Conservation (phyloP, 2,888 invertebrate genomes). For the Mesorhabditis sp. region DNA sequence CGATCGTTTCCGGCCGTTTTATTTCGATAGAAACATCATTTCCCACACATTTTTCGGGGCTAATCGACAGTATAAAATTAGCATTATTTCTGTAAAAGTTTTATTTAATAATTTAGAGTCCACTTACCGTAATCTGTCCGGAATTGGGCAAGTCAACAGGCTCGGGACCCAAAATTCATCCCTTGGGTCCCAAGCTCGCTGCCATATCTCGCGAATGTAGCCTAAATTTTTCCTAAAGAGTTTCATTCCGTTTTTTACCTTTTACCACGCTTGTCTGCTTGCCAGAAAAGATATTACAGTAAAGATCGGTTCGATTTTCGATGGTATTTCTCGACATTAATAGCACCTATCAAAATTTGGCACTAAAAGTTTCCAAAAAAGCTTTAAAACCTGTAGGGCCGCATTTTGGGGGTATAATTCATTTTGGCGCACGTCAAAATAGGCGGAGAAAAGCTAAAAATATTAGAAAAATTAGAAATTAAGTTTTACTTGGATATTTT, state of each 20-base stretch:
- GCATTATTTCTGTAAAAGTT: not conserved
- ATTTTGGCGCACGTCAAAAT: conserved; percentile 43
- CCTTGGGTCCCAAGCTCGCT: conserved; percentile 56
- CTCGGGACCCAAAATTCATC: conserved; percentile 43
- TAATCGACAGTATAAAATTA: conserved; percentile 17
- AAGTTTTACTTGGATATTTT: not conserved
- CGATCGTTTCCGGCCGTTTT: not conserved
- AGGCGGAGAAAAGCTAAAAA: conserved; percentile 48
- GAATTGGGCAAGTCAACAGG: conserved; percentile 48
- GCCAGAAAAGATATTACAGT: conserved; percentile 28
- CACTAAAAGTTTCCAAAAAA: not conserved
- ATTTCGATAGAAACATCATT: not conserved
- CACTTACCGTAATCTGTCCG: conserved; percentile 18
- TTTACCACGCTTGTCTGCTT: not conserved
- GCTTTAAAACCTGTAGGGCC: conserved; percentile 28
- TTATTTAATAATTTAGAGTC: not conserved
- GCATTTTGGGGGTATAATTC: conserved; percentile 37
- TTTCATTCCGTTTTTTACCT: conserved; percentile 14
- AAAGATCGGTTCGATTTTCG: conserved; percentile 21
- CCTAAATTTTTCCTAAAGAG: conserved; percentile 18
- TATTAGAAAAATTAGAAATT: conserved; percentile 18
- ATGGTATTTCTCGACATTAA: conserved; percentile 29
- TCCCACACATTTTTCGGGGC: conserved; percentile 7
- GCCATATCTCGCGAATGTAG: conserved; percentile 53
- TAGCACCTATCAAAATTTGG: conserved; percentile 23